Conservation (phyloP, 2,797 vertebrate genomes). For the Cirrhinus molitorella region DNA sequence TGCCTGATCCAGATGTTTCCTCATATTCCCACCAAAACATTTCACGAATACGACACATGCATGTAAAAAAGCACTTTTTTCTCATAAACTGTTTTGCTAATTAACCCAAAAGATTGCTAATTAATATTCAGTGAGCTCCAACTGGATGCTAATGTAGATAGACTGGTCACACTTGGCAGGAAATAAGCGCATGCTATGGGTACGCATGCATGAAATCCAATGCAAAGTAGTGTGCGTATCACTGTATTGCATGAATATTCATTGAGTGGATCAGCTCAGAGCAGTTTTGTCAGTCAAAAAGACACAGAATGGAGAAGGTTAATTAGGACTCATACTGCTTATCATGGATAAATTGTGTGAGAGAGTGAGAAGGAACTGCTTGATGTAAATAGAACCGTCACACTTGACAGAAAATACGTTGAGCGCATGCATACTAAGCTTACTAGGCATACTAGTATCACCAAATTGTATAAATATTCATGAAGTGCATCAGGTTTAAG, state of each 20-base stretch:
- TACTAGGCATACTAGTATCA: not conserved
- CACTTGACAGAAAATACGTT: conserved; percentile 16
- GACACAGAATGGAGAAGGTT: conserved; percentile 25
- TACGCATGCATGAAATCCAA: conserved; percentile 35
- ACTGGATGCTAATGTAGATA: conserved; percentile 35
- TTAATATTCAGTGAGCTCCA: conserved; percentile 35
- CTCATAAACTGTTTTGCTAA: conserved; percentile 8
- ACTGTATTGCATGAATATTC: conserved; percentile 39
- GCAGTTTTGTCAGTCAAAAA: conserved; percentile 41
- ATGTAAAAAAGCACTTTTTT: conserved; percentile 1
- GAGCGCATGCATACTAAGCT: conserved; percentile 31
- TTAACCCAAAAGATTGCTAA: conserved; percentile 15
- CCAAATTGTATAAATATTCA: conserved; percentile 39
- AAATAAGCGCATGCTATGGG: not conserved
- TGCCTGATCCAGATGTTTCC: conserved; percentile 20
- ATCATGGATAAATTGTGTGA: not conserved
- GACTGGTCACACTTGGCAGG: conserved; percentile 35
- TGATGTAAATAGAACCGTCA: conserved; percentile 16
- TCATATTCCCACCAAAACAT: not conserved
- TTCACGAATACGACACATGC: conserved; percentile 3
- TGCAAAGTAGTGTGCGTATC: conserved; percentile 6
- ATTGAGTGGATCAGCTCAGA: conserved; percentile 17
- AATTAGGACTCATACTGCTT: conserved; percentile 8
- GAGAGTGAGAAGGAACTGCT: not conserved
- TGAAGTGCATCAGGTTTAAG: conserved; percentile 2